These are phyloP conservation scores for Pyrgilauda ruficollis DNA, from an alignment of 2,113 vertebrate species.

Conservation along the genomic window DNA sequence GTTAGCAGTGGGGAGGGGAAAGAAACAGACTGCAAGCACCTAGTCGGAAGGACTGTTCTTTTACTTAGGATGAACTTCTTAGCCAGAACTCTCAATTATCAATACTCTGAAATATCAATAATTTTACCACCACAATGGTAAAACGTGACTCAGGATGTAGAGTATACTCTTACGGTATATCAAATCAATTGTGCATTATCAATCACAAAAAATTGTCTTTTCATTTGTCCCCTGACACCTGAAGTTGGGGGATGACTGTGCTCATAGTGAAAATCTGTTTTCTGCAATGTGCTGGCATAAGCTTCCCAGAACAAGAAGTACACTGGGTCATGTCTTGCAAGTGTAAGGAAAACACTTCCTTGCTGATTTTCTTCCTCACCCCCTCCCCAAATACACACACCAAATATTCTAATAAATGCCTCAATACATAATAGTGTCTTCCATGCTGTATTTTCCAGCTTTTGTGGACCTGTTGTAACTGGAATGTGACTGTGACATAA, in stretches of 20 bases:
- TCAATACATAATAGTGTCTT: not conserved
- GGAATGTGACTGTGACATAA: slow-evolving; percentile 36
- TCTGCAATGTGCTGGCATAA: not conserved
- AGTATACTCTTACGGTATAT: not conserved
- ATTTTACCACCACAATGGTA: not conserved
- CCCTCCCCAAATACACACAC: not conserved
- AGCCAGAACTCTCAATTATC: not conserved
- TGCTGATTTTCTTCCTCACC: not conserved
- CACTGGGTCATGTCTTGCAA: not conserved
- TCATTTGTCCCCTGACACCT: not conserved
- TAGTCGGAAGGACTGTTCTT: not conserved
- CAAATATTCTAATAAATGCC: not conserved
- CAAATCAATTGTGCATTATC: not conserved
- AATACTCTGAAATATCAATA: not conserved
- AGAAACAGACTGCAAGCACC: not conserved
- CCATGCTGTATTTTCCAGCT: not conserved
- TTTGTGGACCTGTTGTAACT: not conserved
- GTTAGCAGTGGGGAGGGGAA: not conserved
- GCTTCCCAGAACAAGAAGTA: not conserved
- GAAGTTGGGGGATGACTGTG: not conserved
- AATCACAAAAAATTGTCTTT: not conserved
- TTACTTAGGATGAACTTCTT: not conserved
- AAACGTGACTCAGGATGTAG: not conserved
- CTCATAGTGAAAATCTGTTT: not conserved
- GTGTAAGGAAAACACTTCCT: not conserved